Evolutionary conservation across 2,888 invertebrate species (phyloP).

Genomic region (Polydrusus pterygomalis): DNA sequence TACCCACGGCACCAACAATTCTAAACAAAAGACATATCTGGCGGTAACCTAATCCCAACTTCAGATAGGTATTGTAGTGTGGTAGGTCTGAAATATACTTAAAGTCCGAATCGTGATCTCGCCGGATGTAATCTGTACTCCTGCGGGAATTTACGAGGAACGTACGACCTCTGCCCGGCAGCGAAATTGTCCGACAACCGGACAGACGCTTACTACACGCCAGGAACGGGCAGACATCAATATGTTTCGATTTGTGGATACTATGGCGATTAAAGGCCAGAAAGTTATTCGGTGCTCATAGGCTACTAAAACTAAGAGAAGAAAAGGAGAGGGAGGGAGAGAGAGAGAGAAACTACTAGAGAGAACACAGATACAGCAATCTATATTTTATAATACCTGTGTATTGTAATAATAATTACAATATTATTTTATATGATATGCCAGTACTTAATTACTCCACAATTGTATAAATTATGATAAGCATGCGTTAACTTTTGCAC

Average conservation of each 20-base stretch:
- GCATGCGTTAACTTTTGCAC: too few relatives aligned
- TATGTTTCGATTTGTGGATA: constrained; percentile 55
- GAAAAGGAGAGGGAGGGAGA: neutral
- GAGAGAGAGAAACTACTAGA: too few relatives aligned
- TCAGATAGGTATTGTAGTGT: constrained; percentile 27
- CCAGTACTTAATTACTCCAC: too few relatives aligned
- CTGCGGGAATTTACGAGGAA: constrained; percentile 59
- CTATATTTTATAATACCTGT: too few relatives aligned
- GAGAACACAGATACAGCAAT: too few relatives aligned
- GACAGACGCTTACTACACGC: constrained; percentile 68
- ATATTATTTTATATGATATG: too few relatives aligned
- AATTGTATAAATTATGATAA: too few relatives aligned
- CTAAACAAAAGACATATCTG: constrained; percentile 22
- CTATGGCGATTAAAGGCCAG: neutral
- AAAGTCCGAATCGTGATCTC: constrained; percentile 53
- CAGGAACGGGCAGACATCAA: constrained; percentile 68
- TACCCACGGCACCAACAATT: neutral
- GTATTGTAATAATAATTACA: too few relatives aligned
- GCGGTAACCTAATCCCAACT: constrained; percentile 41
- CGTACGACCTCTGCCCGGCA: constrained; percentile 64
- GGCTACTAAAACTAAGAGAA: neutral
- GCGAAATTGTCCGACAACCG: constrained; percentile 68
- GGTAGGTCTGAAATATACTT: constrained; percentile 46
- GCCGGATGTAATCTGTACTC: constrained; percentile 54
- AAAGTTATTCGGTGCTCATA: neutral